Evolutionary conservation across 1,140 invertebrate species (phyloP).

Genomic region (Pseudomyrmex dendroicus): DNA sequence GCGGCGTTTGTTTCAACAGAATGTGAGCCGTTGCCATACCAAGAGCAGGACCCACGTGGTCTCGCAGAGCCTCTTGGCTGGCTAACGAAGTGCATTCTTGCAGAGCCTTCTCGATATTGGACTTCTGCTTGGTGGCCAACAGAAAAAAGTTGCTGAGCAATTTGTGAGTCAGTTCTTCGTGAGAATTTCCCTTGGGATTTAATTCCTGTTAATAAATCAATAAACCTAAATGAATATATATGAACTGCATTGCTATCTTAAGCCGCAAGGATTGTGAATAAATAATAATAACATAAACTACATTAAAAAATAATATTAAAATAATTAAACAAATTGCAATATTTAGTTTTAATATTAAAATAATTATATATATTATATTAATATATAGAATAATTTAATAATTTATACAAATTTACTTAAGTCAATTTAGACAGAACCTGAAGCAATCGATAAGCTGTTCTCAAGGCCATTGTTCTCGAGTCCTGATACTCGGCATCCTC

Average conservation of each 20-base stretch:
- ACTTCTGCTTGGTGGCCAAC: constrained; percentile 94
- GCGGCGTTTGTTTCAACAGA: constrained; percentile 94
- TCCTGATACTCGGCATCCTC: constrained; percentile 89
- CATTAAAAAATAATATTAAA: background rate
- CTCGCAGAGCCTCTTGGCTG: constrained; percentile 88
- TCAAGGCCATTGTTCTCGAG: constrained; percentile 91
- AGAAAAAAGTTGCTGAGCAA: constrained; percentile 93
- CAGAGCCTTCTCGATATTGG: constrained; percentile 93
- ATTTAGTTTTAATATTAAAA: background rate
- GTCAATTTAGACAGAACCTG: constrained; percentile 57
- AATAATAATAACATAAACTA: background rate
- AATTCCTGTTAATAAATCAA: constrained; percentile 88
- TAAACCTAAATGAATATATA: too few species aligned
- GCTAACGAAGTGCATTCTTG: constrained; percentile 92
- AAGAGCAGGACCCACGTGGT: constrained; percentile 95
- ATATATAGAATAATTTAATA: too few species aligned
- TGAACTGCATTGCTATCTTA: too few species aligned
- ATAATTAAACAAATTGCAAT: background rate
- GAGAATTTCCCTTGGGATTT: constrained; percentile 87
- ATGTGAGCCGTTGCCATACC: constrained; percentile 95
- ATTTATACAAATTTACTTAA: too few species aligned
- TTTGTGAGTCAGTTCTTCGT: constrained; percentile 89
- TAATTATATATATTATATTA: background rate
- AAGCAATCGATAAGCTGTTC: constrained; percentile 86
- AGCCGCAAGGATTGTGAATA: too few species aligned